phyloP scores from a whole-genome alignment of 2,888 invertebrate species.

The Trilocha varians region DNA sequence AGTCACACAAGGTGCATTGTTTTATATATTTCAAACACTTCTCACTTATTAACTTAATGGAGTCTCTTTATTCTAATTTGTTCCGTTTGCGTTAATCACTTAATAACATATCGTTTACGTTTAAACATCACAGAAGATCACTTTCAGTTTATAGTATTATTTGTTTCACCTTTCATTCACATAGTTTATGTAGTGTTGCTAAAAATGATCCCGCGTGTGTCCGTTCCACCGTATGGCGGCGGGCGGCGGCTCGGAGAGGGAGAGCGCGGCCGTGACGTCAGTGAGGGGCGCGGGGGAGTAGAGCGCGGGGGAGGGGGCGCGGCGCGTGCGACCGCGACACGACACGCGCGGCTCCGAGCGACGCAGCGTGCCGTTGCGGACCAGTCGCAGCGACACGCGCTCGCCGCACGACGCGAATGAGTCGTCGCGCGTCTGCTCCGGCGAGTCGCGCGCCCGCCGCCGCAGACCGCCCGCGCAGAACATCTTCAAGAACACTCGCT shows the following conservation, averaged over 20 bases:
- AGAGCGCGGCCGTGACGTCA: conserved; percentile 20
- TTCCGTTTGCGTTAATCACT: too few relatives aligned
- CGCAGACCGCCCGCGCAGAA: conserved; percentile 79
- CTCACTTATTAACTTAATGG: too few relatives aligned
- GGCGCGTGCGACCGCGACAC: conserved; percentile 21
- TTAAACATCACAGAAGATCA: not conserved
- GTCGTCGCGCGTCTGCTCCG: conserved; percentile 82
- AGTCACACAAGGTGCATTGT: too few relatives aligned
- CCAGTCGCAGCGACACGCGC: conserved; percentile 77
- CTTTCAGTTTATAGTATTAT: not conserved
- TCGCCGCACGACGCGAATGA: conserved; percentile 87
- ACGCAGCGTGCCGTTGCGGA: conserved; percentile 55
- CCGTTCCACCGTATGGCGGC: conserved; percentile 35
- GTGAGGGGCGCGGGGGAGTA: conserved; percentile 48
- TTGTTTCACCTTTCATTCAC: not conserved
- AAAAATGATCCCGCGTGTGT: conserved; percentile 33
- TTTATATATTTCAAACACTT: too few relatives aligned
- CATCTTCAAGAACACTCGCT: conserved; percentile 85
- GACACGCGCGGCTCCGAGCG: conserved; percentile 32
- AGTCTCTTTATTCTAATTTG: too few relatives aligned
- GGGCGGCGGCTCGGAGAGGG: conserved; percentile 12
- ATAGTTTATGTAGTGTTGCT: conserved; percentile 14
- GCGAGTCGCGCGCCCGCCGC: conserved; percentile 76
- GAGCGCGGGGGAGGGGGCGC: conserved; percentile 29
- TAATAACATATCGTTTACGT: too few relatives aligned